These are phyloP conservation scores for Tragulus kanchil DNA, from an alignment of 2,113 vertebrate genomes.

Conservation along the genomic window DNA sequence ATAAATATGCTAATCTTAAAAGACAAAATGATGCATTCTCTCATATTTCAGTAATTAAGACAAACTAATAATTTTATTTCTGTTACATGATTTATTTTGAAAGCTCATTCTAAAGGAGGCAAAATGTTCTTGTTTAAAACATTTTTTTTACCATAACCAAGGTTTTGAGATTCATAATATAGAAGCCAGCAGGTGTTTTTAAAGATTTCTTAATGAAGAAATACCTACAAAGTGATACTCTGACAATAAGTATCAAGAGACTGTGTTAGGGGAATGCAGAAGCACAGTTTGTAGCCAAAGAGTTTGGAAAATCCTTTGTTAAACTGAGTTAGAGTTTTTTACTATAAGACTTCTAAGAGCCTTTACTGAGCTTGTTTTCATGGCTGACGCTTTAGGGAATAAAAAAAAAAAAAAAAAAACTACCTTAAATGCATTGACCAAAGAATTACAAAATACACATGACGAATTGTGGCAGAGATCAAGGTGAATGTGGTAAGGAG, in stretches of 20 bases:
- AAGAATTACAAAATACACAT: not conserved
- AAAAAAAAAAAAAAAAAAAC: not conserved
- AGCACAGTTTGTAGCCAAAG: not conserved
- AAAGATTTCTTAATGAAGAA: not conserved
- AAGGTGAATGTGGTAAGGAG: not conserved
- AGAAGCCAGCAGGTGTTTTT: not conserved
- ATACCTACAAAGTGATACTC: not conserved
- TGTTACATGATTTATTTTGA: not conserved
- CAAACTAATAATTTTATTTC: not conserved
- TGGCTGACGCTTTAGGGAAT: not conserved
- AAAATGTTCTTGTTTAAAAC: not conserved
- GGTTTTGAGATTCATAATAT: not conserved
- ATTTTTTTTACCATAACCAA: not conserved
- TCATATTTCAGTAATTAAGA: conserved; percentile 51
- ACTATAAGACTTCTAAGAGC: not conserved
- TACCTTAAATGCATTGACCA: not conserved
- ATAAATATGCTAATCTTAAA: conserved; percentile 35
- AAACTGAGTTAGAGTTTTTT: not conserved
- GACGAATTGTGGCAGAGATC: not conserved
- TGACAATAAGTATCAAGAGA: not conserved
- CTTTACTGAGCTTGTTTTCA: not conserved
- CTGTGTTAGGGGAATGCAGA: not conserved
- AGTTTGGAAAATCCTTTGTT: not conserved
- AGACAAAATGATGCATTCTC: not conserved
- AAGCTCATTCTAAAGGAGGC: not conserved